Percentiles rank a stretch among this genome's conserved stretches.
phyloP scores from a whole-genome alignment of 2,888 invertebrate species.

The Lordiphosa andalusiaca region DNA sequence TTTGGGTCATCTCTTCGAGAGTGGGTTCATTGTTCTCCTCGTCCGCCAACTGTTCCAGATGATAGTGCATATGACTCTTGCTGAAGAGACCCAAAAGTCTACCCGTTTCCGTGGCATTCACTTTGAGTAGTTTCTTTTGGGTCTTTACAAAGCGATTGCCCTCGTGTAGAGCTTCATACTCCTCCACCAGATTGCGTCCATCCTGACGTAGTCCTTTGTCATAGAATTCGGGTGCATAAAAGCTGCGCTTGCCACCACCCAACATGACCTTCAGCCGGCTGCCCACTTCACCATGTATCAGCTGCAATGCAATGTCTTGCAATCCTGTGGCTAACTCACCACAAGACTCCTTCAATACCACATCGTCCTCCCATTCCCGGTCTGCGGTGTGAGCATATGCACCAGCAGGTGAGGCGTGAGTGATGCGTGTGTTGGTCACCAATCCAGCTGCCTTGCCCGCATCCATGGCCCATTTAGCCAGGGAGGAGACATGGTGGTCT shows the following conservation, averaged over 20 bases:
- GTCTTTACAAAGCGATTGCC: conserved; percentile 82
- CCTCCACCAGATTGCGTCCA: conserved; percentile 84
- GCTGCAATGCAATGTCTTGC: conserved; percentile 87
- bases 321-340: conserved; percentile 81
- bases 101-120: conserved; percentile 81
- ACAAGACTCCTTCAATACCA: conserved; percentile 81
- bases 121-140: conserved; percentile 80
- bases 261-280: conserved; percentile 87
- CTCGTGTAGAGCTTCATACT: conserved; percentile 82
- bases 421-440: conserved; percentile 89
- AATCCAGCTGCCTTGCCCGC: conserved; percentile 84
- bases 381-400: conserved; percentile 84
- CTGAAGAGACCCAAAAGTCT: conserved; percentile 86
- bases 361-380: conserved; percentile 87
- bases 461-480: conserved; percentile 86
- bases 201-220: conserved; percentile 83
- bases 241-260: conserved; percentile 87
- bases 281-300: conserved; percentile 85
- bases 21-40: conserved; percentile 83
- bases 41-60: conserved; percentile 82
- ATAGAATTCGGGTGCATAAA: conserved; percentile 82
- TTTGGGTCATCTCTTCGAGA: conserved; percentile 88
- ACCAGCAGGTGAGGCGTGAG: conserved; percentile 88
- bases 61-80: conserved; percentile 85
- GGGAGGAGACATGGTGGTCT: conserved; percentile 84